Base-by-base conservation (phyloP, 2,888 invertebrate species). In the Orthosia gothica region DNA sequence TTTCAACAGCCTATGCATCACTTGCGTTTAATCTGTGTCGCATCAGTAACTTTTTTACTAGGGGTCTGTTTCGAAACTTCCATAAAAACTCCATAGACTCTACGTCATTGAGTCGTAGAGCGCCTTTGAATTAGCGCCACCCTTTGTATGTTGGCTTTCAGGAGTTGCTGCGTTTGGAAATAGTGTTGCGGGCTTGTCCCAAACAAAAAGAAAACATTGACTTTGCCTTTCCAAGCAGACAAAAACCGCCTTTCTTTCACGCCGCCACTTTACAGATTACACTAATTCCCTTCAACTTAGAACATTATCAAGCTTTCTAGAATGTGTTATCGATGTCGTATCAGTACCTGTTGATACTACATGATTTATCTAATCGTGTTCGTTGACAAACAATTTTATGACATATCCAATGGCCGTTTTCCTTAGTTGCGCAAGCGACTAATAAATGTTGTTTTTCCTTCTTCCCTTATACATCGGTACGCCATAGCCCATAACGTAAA, bases 331-430 rank as follows among this genome's bases (percentile, higher is more conserved):
- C 78, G 70, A 55, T 61, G 65, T 47, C 73, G 47, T 83, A 81
- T 84, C 84, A 78, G 74, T 63, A 57, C 49, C 26, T 20, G 54
- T 61, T 45, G 59, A 63, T 71, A 71, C 18, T 50, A 52, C 26
- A 23, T 47, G 55, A 15, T 47, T 74, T 76, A 72, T 72, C 66
- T 76, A 79, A 84, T 85, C 84, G 66, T 47, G 70, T 45, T 45
- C 69, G 58, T 69, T 66, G 67, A 77, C 73, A 73, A 77, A 73
- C 65, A 69, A 45, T 32, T 63, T 58, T 47, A 49, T 49, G 59
- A 65, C 49, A 52, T 63, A 12, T 47, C 5, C n/a, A 55, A 69
- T 65, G 20, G 16, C 4, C 45, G 50, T 68, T 81, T 81, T 81
- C 82, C 77, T 77, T 45, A 54, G 47, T 67, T 59, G 58, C 70